These are phyloP conservation scores for Hoplias malabaricus DNA, from an alignment of 2,113 vertebrate genomes.

Conservation along the genomic window DNA sequence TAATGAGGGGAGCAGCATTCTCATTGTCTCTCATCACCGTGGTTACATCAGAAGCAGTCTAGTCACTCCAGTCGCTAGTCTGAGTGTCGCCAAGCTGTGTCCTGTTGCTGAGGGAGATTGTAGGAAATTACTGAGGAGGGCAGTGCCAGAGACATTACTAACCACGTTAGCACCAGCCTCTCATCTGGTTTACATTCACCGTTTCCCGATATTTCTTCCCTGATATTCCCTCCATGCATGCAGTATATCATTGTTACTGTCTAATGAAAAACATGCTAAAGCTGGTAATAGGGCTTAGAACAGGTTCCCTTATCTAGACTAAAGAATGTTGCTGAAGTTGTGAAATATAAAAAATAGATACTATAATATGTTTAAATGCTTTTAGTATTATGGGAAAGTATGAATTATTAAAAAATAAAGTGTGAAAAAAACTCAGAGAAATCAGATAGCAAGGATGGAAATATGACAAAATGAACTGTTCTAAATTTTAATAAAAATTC, in stretches of 20 bases:
- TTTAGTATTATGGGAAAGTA: background rate
- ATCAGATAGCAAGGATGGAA: no score
- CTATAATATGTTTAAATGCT: no score
- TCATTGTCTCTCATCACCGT: background rate
- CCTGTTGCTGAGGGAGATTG: conserved; percentile 63
- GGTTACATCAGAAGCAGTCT: conserved; percentile 32
- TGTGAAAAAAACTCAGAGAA: background rate
- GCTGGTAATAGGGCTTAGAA: background rate
- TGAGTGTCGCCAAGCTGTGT: conserved; percentile 61
- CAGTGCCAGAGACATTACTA: conserved; percentile 71
- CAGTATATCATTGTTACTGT: conserved; percentile 61
- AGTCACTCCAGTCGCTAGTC: conserved; percentile 55
- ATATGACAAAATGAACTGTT: background rate
- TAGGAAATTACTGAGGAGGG: conserved; percentile 68
- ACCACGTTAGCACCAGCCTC: conserved; percentile 69
- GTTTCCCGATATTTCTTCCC: conserved; percentile 62
- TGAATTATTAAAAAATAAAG: background rate
- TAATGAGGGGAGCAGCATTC: background rate
- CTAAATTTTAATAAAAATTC: background rate
- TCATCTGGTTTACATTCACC: conserved; percentile 65
- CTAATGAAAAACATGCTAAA: background rate
- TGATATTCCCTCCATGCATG: conserved; percentile 58
- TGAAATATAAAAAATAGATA: no score
- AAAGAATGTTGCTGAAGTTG: background rate
- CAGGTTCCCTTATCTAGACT: background rate